A percentile compares a stretch with the other conserved stretches of the same genome.
Evolutionary conservation across 2,888 invertebrate species (phyloP).

Genomic region (Volucella zonaria): DNA sequence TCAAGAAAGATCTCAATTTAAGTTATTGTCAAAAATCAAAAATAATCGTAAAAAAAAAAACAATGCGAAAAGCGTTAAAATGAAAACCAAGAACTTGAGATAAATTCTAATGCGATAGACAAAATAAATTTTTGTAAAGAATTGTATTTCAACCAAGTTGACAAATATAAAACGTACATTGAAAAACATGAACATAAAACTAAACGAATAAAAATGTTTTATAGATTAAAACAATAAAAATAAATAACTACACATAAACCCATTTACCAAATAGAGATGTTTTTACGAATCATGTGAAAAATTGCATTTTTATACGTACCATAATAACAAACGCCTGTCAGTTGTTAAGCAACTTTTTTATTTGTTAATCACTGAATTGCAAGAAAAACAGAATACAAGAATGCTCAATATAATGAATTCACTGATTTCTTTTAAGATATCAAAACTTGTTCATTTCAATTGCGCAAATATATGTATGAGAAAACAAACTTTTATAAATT

Average conservation of each 20-base stretch:
- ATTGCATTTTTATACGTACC: slow-evolving; percentile 30
- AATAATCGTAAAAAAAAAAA: slow-evolving; percentile 13
- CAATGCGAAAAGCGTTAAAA: slow-evolving; percentile 10
- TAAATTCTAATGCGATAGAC: slow-evolving; percentile 1
- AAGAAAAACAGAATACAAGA: slow-evolving; percentile 26
- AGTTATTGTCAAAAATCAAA: slow-evolving; percentile 27
- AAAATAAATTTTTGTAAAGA: slow-evolving; percentile 47
- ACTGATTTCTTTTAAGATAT: slow-evolving; percentile 48
- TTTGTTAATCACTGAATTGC: slow-evolving; percentile 18
- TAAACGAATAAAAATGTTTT: slow-evolving; percentile 45
- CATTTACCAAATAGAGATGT: slow-evolving; percentile 22
- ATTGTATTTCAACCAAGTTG: slow-evolving; percentile 29
- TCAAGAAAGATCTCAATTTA: slow-evolving; percentile 67
- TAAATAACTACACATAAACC: slow-evolving; percentile 15
- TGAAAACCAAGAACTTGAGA: slow-evolving; percentile 40
- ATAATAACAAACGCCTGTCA: not conserved
- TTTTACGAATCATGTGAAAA: slow-evolving; percentile 40
- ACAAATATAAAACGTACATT: slow-evolving; percentile 28
- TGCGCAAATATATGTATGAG: slow-evolving; percentile 76
- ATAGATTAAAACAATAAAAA: slow-evolving; percentile 51
- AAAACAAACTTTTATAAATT: slow-evolving; percentile 74
- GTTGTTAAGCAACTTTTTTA: slow-evolving; percentile 5
- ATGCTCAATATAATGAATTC: slow-evolving; percentile 55
- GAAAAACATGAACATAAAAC: not conserved
- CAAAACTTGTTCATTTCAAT: slow-evolving; percentile 31